Evolutionary conservation across 2,797 vertebrate genomes (phyloP), one percentile per base, ranked within the genome.

Genomic region (Ambastaia sidthimunki): DNA sequence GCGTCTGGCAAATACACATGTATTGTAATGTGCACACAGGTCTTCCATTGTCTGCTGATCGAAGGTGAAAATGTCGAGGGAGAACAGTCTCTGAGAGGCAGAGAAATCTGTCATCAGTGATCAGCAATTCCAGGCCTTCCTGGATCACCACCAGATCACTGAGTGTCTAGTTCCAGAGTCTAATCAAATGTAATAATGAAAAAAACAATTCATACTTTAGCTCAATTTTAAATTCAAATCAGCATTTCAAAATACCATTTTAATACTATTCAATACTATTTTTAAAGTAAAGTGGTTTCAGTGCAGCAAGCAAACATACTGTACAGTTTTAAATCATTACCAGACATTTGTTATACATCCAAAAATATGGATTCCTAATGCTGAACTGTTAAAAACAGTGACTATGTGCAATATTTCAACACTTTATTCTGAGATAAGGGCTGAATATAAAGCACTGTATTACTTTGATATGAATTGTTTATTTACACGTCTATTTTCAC

Each of bases 41-140:
- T 98, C 1, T 98, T 98, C 88, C 97, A 98, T 90, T 98, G 97
- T 77, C 91, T 99, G 77, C 55, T 98, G 23, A 98, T 99, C 0
- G 94, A 97, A 1, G 97, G 97, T 0, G 97, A 99, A 87, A 98
- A 99, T 9, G 89, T 86, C 4, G 97, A n/a, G 97, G 18, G 91
- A 95, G 73, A 63, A 92, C 2, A 96, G 96, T 0, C 88, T 98
- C 83, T 93, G 96, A 62, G 94, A 98, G 82, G 97, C 95, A 0
- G 95, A 96, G 78, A 93, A 73, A 84, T 99, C 98, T 70, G 54
- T 96, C 76, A 94, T 98, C 76, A 93, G 90, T 0, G 90, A 96
- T 23, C 82, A 95, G 54, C 94, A 95, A 15, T 99, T 98, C 71
- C 92, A 96, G 82, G 84, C 70, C 12, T 98, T 97, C 80, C 86